phyloP scores from a whole-genome alignment of 2,888 invertebrate genomes.

The Cistogaster globosa region DNA sequence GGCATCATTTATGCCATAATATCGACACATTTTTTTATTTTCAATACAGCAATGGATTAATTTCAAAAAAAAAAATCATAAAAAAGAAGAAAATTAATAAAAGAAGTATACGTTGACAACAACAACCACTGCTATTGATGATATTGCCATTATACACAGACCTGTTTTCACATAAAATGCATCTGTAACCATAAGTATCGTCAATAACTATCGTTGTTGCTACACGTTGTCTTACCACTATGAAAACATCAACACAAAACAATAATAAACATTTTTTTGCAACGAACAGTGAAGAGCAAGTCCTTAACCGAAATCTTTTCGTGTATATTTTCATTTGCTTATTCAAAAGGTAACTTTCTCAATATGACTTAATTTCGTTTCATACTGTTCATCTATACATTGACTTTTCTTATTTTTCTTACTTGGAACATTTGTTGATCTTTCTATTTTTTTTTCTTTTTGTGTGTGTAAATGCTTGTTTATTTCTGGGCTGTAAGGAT shows the following conservation, averaged over 20 bases:
- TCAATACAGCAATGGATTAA: constrained; percentile 19
- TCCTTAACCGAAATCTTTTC: constrained; percentile 1
- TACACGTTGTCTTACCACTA: constrained; percentile 39
- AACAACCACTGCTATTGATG: not conserved
- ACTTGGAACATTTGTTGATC: constrained; percentile 22
- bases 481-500: constrained; percentile 33
- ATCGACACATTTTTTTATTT: no score
- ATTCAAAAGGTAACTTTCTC: constrained; percentile 10
- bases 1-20: constrained; percentile 1
- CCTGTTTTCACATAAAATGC: constrained; percentile 29
- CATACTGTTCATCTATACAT: constrained; percentile 1
- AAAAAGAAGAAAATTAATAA: constrained; percentile 30
- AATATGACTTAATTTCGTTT: not conserved
- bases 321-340: not conserved
- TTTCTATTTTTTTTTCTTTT: not conserved
- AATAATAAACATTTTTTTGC: constrained; percentile 48
- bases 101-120: constrained; percentile 2
- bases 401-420: constrained; percentile 1
- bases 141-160: constrained; percentile 3
- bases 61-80: not conserved
- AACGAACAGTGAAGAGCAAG: constrained; percentile 39
- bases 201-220: constrained; percentile 36
- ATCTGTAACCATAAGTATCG: constrained; percentile 49
- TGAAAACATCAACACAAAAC: constrained; percentile 60
- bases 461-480: not conserved